Base-by-base conservation (phyloP, 2,113 vertebrate genomes). In the Pollimyrus isidori region DNA sequence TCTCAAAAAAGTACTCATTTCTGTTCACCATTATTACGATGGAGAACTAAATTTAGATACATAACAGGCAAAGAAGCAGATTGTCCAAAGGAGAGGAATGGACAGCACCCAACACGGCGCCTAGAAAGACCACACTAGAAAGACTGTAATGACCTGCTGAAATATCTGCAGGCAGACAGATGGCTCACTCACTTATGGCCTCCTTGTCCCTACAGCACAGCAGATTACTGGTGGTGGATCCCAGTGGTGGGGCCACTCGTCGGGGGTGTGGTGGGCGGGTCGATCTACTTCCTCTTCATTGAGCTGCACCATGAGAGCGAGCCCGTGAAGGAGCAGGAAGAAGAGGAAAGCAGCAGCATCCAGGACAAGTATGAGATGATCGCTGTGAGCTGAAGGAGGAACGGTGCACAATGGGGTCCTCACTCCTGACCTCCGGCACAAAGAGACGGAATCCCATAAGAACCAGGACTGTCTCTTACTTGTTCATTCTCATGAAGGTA, bases 171-270 rank as follows among this genome's bases (percentile, higher is more conserved):
- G 80, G 46, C 89, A 42, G 80, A 56, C 35, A 89, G 90, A 46
- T 13, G 1, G 46, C 6, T 83, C 1, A 88, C 39, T 26, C 23
- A 13, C 73, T 15, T 89, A 48, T 82, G 83, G 82, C 26, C 65
- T 86, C 76, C 11, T 92, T 62, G 89, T 92, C 91, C 94, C 93
- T 62, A 73, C 95, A 99, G 98, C 76, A 96, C 95, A 89, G 97
- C 97, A 88, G 95, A 95, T 73, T 94, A 97, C 91, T 99, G 97
- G 97, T 99, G 98, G 98, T 99, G 98, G 98, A 94, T 99, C 84
- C 98, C 98, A 19, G 92, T 97, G 19, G 95, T 95, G 4, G 98
- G 97, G 7, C 98, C 98, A 2, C 93, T 99, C 95, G 92, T 98
- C 62, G 98, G 98, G 0, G 97, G 95, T 4, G 92, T 95, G 15